Conservation (phyloP, 2,113 vertebrate species). For the Chloropsis hardwickii region DNA sequence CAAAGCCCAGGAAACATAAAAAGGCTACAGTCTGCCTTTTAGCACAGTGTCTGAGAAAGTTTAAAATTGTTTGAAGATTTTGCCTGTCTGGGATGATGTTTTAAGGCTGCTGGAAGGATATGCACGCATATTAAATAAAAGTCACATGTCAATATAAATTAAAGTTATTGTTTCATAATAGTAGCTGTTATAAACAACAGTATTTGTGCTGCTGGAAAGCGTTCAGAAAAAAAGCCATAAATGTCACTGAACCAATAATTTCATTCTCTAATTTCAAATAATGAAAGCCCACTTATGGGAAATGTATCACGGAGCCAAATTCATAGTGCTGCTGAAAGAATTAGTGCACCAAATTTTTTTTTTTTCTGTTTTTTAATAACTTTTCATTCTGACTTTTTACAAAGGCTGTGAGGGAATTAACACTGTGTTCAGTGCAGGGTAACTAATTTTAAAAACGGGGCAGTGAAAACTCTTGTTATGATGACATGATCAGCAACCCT, state of each 20-base stretch:
- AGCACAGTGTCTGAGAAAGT: neutral
- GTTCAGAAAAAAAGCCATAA: neutral
- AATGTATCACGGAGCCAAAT: neutral
- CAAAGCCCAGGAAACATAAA: neutral
- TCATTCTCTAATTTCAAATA: neutral
- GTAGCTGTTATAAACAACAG: neutral
- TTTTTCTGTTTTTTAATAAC: neutral
- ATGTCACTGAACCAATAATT: neutral
- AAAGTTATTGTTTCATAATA: neutral
- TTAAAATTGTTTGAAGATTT: neutral
- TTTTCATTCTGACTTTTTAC: neutral
- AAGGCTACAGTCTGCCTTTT: neutral
- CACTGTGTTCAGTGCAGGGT: neutral
- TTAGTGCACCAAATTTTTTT: neutral
- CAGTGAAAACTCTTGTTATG: neutral
- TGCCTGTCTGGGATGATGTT: neutral
- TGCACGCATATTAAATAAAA: neutral
- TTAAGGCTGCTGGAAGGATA: neutral
- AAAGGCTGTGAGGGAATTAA: neutral
- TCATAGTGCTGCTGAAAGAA: neutral
- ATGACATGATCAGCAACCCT: neutral
- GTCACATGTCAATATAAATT: neutral
- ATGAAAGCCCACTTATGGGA: neutral
- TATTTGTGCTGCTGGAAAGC: neutral
- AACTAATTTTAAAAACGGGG: neutral